phyloP scores from a whole-genome alignment of 2,113 vertebrate species.

The Herpetotheres cachinnans region DNA sequence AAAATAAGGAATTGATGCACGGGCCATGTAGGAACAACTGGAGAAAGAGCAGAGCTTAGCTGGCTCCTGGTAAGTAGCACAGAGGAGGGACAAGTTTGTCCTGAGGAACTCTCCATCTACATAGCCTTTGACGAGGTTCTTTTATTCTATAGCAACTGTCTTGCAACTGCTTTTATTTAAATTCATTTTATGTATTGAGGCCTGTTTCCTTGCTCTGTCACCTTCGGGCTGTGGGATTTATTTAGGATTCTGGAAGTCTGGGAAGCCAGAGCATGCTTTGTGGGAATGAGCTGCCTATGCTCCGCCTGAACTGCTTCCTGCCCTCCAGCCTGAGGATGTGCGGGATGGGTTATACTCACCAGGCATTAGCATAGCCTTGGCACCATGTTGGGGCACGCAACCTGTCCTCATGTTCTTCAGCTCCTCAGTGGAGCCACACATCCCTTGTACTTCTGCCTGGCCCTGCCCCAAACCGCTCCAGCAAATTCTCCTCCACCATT shows the following conservation, averaged over 20 bases:
- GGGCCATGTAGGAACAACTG: not conserved
- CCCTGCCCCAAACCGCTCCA: not conserved
- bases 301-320: not conserved
- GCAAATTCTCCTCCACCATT: not conserved
- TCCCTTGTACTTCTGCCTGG: not conserved
- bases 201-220: not conserved
- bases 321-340: not conserved
- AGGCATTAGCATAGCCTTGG: not conserved
- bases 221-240: not conserved
- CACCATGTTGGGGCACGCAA: not conserved
- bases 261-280: not conserved
- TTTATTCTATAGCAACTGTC: not conserved
- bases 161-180: not conserved
- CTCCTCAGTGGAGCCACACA: not conserved
- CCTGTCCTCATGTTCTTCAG: not conserved
- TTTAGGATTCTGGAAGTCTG: not conserved
- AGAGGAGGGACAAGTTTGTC: not conserved
- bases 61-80: not conserved
- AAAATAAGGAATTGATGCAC: not conserved
- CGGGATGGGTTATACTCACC: not conserved
- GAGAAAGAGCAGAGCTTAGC: not conserved
- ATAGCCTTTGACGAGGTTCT: not conserved
- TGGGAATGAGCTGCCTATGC: not conserved
- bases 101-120: not conserved
- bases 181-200: not conserved